Evolutionary conservation across 2,113 vertebrate species (phyloP), one percentile per base, ranked within the genome.

Genomic region (Gyps fulvus): DNA sequence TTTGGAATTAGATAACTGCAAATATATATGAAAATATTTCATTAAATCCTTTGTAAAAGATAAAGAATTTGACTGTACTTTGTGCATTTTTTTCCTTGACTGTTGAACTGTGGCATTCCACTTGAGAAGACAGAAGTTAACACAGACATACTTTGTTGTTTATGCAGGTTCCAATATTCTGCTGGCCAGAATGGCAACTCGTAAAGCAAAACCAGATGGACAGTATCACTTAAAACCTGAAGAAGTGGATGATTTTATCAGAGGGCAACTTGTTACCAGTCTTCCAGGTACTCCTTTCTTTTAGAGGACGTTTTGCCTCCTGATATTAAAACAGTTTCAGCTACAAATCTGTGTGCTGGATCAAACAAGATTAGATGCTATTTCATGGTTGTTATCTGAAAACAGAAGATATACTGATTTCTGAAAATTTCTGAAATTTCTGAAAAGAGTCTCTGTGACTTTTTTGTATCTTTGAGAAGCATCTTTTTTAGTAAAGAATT

Each of bases 191-290:
- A 98, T 99, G 98, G 99, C 99, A 62, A 99, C 99, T 49, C 98
- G 99, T 50, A 99, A 98, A 97, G 99, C 99, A 95, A 99, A 99
- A 91, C 99, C 99, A 65, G 98, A 99, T 45, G 99, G 99, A 26
- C 99, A 99, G 26, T 98, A 99, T 98, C 98, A 99, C 94, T 97
- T 99, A 87, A 99, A 98, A 95, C 98, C 99, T 58, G 99, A 99
- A 95, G 99, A 99, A 82, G 99, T 99, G 29, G 99, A 99, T 93
- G 99, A 99, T 95, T 99, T 99, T 96, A 99, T 99, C 93, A 98
- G 99, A 98, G 99, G 99, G 29, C 98, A 99, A 54, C 97, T 98
- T 26, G 99, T 99, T 90, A 99, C 98, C 87, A 99, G 98, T 96
- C 98, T 99, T 76, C 99, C 99, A 98, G 99, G 99, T 99, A 97